Percentiles rank a stretch among this genome's conserved stretches.
Evolutionary conservation across 2,797 vertebrate genomes (phyloP).

Genomic region (Ctenochaetus hawaiiensis): DNA sequence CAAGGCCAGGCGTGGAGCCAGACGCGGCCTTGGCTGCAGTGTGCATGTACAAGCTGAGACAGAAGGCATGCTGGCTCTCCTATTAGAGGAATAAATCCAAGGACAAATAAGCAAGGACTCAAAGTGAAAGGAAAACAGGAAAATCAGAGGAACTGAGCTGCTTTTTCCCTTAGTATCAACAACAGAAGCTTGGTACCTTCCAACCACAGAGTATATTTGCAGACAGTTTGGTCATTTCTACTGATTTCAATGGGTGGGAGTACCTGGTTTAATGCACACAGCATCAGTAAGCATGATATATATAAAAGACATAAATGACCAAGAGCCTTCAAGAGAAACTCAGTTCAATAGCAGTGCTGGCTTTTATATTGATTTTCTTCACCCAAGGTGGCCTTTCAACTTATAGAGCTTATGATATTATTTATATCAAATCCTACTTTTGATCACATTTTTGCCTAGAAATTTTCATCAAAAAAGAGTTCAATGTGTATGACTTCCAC

Average conservation of each 20-base stretch:
- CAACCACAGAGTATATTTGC: conserved; percentile 48
- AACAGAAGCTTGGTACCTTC: conserved; percentile 40
- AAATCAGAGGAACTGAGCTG: conserved; percentile 43
- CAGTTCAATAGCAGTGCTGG: conserved; percentile 30
- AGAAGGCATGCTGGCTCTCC: conserved; percentile 60
- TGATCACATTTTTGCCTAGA: not conserved
- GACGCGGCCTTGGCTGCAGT: conserved; percentile 61
- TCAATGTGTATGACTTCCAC: not conserved
- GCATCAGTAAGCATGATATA: conserved; percentile 65
- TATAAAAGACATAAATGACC: conserved; percentile 43
- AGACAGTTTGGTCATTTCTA: conserved; percentile 30
- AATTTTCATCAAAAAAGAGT: not conserved
- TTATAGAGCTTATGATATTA: not conserved
- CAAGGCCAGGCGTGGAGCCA: conserved; percentile 64
- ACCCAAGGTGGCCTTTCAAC: not conserved
- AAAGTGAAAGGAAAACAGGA: conserved; percentile 51
- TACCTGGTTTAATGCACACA: conserved; percentile 64
- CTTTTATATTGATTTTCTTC: not conserved
- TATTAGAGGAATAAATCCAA: conserved; percentile 69
- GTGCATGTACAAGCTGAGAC: conserved; percentile 51
- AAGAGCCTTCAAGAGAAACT: conserved; percentile 34
- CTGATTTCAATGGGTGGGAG: conserved; percentile 62
- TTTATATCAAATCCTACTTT: not conserved
- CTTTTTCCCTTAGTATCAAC: conserved; percentile 58
- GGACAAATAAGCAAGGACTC: conserved; percentile 69